These are phyloP conservation scores for Orientallactaga sibirica DNA, from an alignment of 2,797 vertebrate genomes.

Conservation along the genomic window DNA sequence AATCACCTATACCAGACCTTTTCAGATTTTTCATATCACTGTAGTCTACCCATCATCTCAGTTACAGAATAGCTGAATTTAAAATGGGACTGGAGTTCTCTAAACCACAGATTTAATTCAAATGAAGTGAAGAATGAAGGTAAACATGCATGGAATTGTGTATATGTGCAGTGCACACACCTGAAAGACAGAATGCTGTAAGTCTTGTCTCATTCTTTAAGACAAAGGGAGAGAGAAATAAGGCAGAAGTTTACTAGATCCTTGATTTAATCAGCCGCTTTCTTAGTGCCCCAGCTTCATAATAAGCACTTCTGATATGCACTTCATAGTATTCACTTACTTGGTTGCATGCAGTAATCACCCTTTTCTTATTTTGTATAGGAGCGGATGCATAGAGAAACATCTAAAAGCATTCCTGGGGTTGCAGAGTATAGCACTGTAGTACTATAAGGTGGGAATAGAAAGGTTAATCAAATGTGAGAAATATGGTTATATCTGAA, in stretches of 20 bases:
- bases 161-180: neutral
- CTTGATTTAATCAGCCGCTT: neutral
- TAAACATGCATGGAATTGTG: neutral
- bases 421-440: neutral
- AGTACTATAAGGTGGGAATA: neutral
- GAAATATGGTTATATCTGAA: neutral
- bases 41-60: conserved; percentile 14
- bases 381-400: neutral
- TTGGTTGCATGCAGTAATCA: neutral
- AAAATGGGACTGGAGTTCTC: conserved; percentile 23
- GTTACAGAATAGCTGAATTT: conserved; percentile 24
- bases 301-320: neutral
- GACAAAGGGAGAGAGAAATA: neutral
- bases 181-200: neutral
- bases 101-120: conserved; percentile 25
- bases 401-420: neutral
- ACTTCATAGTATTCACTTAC: neutral
- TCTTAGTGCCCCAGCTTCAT: neutral
- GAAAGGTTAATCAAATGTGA: neutral
- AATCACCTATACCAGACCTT: neutral
- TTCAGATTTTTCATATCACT: conserved; percentile 28
- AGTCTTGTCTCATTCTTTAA: conserved; percentile 21
- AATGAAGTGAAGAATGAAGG: neutral
- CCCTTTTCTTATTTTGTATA: conserved; percentile 31
- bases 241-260: neutral